A percentile compares a stretch with the other conserved stretches of the same genome.
Evolutionary conservation across 2,888 invertebrate species (phyloP).

Genomic region (Hedychridium roseum): DNA sequence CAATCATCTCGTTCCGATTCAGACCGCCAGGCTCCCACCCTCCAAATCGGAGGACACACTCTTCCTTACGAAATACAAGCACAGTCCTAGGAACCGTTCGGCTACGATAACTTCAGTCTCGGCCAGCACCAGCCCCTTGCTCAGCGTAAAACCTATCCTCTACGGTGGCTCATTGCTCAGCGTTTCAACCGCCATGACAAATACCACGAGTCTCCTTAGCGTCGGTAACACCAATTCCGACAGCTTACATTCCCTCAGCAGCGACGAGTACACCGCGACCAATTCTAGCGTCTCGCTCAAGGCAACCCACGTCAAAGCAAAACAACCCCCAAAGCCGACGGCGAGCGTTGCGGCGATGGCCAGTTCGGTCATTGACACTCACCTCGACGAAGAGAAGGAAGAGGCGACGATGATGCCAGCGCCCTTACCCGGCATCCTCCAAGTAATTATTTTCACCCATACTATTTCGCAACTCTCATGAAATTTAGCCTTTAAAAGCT

Average conservation of each 20-base stretch:
- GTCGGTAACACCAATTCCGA: conserved; percentile 62
- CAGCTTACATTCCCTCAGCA: conserved; percentile 71
- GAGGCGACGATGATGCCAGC: conserved; percentile 54
- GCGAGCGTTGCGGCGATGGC: conserved; percentile 61
- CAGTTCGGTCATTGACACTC: conserved; percentile 42
- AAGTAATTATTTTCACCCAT: conserved; percentile 65
- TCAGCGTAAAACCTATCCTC: conserved; percentile 69
- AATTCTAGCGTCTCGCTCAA: conserved; percentile 44
- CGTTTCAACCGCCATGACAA: conserved; percentile 67
- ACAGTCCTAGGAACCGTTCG: conserved; percentile 66
- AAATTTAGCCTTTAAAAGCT: not conserved
- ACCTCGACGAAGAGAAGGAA: conserved; percentile 50
- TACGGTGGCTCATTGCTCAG: conserved; percentile 73
- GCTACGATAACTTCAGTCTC: conserved; percentile 72
- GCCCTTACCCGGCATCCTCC: conserved; percentile 68
- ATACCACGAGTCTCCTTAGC: conserved; percentile 50
- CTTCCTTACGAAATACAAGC: conserved; percentile 64
- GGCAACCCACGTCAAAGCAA: conserved; percentile 33
- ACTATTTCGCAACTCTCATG: not conserved
- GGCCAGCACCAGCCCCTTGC: conserved; percentile 75
- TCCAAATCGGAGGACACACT: conserved; percentile 84
- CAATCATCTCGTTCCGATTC: conserved; percentile 30
- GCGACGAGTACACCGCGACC: conserved; percentile 49
- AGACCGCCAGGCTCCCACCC: conserved; percentile 70
- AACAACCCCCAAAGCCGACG: conserved; percentile 47